Evolutionary conservation across 2,888 invertebrate species (phyloP).

Genomic region (Acronicta alni): DNA sequence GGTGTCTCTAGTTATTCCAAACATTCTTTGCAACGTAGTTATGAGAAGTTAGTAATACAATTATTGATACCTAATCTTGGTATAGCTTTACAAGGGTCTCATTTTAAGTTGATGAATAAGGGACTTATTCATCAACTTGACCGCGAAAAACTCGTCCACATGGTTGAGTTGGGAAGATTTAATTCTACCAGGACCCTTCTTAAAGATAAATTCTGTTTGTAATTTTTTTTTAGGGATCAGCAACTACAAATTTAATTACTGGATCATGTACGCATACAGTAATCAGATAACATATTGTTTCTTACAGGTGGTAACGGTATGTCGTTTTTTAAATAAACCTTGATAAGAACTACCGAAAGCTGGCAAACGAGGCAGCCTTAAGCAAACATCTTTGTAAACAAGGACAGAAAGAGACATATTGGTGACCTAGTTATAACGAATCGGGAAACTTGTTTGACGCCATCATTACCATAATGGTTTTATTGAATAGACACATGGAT

Average conservation of each 20-base stretch:
- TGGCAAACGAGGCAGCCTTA: conserved; percentile 13
- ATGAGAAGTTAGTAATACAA: no score
- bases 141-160: no score
- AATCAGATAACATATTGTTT: not conserved
- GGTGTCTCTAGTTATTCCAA: conserved; percentile 16
- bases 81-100: no score
- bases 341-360: conserved; percentile 5
- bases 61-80: no score
- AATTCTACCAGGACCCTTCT: no score
- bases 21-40: conserved; percentile 6
- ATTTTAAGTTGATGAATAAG: no score
- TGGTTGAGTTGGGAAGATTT: no score
- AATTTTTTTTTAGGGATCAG: no score
- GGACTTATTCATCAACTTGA: no score
- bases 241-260: no score
- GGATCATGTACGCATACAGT: no score
- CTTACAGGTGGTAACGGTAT: not conserved
- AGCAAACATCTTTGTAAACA: conserved; percentile 38
- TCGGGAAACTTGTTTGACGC: conserved; percentile 20
- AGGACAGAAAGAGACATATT: conserved; percentile 6
- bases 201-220: no score
- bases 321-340: conserved; percentile 3
- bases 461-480: conserved; percentile 25
- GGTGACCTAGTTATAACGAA: conserved; percentile 31
- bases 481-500: conserved; percentile 5